Evolutionary conservation across 2,888 invertebrate genomes (phyloP), one percentile per base, ranked within the genome.

Genomic region (Campoplex nolae): DNA sequence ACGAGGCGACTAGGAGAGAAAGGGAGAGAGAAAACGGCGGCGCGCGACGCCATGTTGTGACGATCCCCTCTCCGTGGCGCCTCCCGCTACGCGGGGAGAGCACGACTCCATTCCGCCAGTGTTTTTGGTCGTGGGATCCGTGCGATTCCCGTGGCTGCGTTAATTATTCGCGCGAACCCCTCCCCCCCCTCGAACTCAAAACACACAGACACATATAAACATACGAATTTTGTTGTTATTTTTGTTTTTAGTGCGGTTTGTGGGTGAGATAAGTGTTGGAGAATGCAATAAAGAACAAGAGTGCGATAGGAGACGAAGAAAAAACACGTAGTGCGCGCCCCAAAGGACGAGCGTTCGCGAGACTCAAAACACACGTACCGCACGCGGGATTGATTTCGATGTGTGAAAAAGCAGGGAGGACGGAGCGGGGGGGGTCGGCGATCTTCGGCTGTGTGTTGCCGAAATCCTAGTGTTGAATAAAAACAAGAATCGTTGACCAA

Each of bases 11-110:
- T 54, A 23, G 56, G 70, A 74, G 79, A 74, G 77, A 89, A 89
- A 84, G 89, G 32, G 80, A 73, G 73, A 62, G 87, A 84, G 79
- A 65, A 62, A 71, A 86, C 75, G 85, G 87, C 89, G 77, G 82
- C 79, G 88, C 90, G 89, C 91, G 93, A 93, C 94, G 94, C 94
- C 94, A 94, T 94, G 93, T 94, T 94, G 93, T 94, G 93, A 92
- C 93, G 93, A 92, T 91, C 91, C 92, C 92, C 92, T 90, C 91
- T 6, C 89, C 89, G 82, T 68, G 87, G 80, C 88, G 38, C 81
- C 45, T 56, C 68, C 79, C 73, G 67, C 45, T 78, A 28, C 58
- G 73, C 58, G 73, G 54, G 62, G 45, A 35, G 62, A 32, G 77
- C 73, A 35, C 83, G 80, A 83, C 88, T 88, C 88, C 88, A 90